Evolutionary conservation across 2,888 invertebrate species (phyloP), one percentile per base, ranked within the genome.

Genomic region (Eustalomyia histrio): DNA sequence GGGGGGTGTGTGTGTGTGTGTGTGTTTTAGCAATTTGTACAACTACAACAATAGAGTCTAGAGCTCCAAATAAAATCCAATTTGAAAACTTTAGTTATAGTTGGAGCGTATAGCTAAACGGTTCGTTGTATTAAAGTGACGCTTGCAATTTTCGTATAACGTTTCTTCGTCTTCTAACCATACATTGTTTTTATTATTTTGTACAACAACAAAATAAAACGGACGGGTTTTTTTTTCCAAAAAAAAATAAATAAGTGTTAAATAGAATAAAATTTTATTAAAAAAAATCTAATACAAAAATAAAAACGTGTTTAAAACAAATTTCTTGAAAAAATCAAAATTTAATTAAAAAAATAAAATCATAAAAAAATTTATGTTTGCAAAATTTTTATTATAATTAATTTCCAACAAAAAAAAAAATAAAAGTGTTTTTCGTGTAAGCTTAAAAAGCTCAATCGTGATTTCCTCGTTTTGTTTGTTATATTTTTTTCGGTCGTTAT

Each of bases 41-140:
- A 52, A 57, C 35, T 47, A n/a, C n/a, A 61, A 29, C 29, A 60
- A 47, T 57, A 50, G 76, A 47, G 67, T 21, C 7, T 33, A 47
- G 21, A 63, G 63, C 63, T 80, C 68, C 73, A 82, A 82, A 82
- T 79, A 75, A 76, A 82, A 83, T 79, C 80, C 69, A 80, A 79
- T 76, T 79, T 76, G 83, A 80, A 82, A 83, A 82, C 83, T 86
- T 86, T 84, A 86, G 86, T 86, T 86, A 82, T 84, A 84, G 85
- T 86, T 86, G 85, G 86, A 86, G 86, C 86, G 86, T 85, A 84
- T 85, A 86, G 80, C 84, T 53, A 84, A 82, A 79, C 85, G 86
- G 86, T 86, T 83, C 84, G 84, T 82, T 83, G 73, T 50, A 60
- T 63, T 53, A 53, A 84, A 85, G 82, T 81, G 78, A 63, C 83